Conservation (phyloP, 2,888 invertebrate species). For the Dryobota labecula region DNA sequence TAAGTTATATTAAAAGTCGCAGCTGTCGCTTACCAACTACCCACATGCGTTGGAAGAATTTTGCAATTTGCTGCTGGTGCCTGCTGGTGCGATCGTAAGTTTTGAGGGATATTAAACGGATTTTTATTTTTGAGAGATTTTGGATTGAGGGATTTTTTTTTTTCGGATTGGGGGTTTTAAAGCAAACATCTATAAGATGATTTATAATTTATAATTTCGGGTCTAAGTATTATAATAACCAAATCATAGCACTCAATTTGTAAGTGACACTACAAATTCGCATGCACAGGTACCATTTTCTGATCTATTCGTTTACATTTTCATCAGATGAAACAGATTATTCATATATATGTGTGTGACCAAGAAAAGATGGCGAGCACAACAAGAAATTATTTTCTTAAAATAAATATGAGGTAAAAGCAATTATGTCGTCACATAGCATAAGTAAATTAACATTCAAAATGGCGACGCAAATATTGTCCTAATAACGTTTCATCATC, state of each 20-base stretch:
- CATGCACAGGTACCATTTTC: neutral
- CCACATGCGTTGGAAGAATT: conserved; percentile 44
- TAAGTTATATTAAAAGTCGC: conserved; percentile 65
- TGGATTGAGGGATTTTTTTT: too few species aligned
- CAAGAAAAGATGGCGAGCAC: neutral
- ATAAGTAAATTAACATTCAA: neutral
- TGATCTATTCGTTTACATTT: neutral
- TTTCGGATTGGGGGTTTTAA: too few species aligned
- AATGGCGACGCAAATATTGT: conserved; percentile 15
- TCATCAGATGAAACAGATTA: neutral
- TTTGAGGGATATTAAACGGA: conserved; percentile 22
- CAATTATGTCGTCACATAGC: neutral
- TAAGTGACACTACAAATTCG: neutral
- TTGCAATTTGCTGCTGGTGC: conserved; percentile 33
- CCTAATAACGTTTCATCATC: neutral
- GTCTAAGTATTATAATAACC: neutral
- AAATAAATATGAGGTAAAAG: neutral
- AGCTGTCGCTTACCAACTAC: conserved; percentile 51
- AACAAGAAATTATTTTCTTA: neutral
- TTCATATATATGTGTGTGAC: neutral
- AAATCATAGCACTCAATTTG: neutral
- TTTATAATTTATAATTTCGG: neutral
- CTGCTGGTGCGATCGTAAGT: conserved; percentile 20
- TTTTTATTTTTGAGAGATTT: conserved; percentile 30
- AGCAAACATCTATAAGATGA: too few species aligned